Percentiles rank a stretch among this genome's conserved stretches.
These are phyloP conservation scores for Cebus imitator DNA, from an alignment of 2,113 vertebrate species.

Conservation along the genomic window DNA sequence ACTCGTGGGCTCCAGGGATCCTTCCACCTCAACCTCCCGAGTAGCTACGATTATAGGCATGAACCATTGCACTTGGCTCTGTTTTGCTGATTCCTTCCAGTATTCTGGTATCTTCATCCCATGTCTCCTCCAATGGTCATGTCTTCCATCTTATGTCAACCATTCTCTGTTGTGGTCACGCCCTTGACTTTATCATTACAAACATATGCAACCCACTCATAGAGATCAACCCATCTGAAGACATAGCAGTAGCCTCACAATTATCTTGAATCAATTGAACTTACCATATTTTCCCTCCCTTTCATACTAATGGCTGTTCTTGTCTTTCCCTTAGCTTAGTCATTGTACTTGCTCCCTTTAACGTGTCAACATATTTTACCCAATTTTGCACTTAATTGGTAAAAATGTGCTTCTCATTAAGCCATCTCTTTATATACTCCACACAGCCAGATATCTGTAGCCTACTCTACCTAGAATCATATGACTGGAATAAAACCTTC, in stretches of 20 bases:
- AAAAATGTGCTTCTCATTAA: background rate
- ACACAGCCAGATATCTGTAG: background rate
- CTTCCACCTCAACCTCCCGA: too few species aligned
- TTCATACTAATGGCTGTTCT: background rate
- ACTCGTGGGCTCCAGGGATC: too few species aligned
- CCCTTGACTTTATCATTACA: background rate
- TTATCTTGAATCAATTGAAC: background rate
- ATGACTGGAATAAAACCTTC: background rate
- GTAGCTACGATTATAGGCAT: too few species aligned
- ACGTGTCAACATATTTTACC: background rate
- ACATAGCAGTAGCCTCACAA: background rate
- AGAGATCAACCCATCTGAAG: background rate
- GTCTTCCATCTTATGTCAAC: background rate
- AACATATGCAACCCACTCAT: too few species aligned
- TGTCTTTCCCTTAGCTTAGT: background rate
- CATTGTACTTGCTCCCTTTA: background rate
- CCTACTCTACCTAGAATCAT: background rate
- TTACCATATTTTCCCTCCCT: background rate
- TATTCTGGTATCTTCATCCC: background rate
- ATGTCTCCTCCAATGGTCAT: background rate
- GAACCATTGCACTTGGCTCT: background rate
- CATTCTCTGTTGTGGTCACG: background rate
- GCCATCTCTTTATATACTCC: background rate
- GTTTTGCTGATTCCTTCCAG: background rate
- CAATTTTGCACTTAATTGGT: background rate